These are phyloP conservation scores for Coronaproctus castanopsis DNA, from an alignment of 2,888 invertebrate genomes.

Conservation along the genomic window DNA sequence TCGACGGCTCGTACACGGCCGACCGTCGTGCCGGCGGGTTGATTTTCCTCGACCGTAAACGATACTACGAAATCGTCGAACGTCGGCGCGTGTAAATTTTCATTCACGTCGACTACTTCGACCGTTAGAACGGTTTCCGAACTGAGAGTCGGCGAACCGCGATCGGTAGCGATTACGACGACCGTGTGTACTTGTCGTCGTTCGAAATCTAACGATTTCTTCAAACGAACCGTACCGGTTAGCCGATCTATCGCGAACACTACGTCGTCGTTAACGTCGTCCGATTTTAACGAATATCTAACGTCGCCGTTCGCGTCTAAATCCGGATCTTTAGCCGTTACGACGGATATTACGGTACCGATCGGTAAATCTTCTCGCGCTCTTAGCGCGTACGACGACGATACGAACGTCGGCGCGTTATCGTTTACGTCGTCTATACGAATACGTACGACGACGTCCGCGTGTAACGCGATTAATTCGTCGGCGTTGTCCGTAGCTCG, in stretches of 20 bases:
- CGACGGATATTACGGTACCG: slow-evolving; percentile 66
- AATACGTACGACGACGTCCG: slow-evolving; percentile 63
- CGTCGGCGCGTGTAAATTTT: slow-evolving; percentile 63
- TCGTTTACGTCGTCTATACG: slow-evolving; percentile 79
- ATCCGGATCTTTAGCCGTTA: slow-evolving; percentile 70
- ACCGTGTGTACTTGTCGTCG: slow-evolving; percentile 73
- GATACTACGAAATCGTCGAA: slow-evolving; percentile 61
- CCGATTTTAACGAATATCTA: slow-evolving; percentile 41
- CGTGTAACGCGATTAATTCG: slow-evolving; percentile 38
- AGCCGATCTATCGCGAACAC: slow-evolving; percentile 59
- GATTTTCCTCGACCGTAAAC: slow-evolving; percentile 60
- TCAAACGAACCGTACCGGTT: slow-evolving; percentile 69
- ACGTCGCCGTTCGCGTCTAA: slow-evolving; percentile 61
- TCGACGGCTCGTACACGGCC: slow-evolving; percentile 59
- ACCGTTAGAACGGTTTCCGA: slow-evolving; percentile 62
- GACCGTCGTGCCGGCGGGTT: slow-evolving; percentile 52
- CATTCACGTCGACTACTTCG: slow-evolving; percentile 83
- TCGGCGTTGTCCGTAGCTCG: slow-evolving; percentile 57
- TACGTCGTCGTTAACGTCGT: slow-evolving; percentile 40
- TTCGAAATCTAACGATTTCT: slow-evolving; percentile 65
- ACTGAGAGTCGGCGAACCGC: slow-evolving; percentile 58
- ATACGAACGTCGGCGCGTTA: slow-evolving; percentile 61
- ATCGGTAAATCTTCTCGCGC: slow-evolving; percentile 77
- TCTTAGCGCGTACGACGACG: slow-evolving; percentile 52
- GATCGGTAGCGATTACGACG: slow-evolving; percentile 64